Conservation (phyloP, 2,888 invertebrate species). For the Odontocolon sp. region DNA sequence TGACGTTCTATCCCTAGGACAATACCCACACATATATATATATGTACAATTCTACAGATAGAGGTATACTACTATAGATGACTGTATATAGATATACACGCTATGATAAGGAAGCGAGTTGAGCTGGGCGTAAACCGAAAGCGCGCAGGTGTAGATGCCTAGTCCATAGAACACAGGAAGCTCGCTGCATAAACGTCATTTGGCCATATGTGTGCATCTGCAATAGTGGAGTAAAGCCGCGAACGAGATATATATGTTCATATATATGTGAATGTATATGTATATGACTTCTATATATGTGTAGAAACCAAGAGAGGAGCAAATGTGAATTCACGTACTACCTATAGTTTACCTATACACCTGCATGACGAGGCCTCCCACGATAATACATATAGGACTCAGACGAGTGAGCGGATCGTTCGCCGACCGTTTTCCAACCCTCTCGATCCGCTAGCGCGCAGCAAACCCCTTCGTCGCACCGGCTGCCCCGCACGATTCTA, state of each 20-base stretch:
- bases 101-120: neutral
- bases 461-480: neutral
- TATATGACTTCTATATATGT: too few relatives aligned
- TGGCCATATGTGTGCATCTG: constrained; percentile 29
- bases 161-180: constrained; percentile 13
- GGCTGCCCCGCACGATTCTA: neutral
- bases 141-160: constrained; percentile 33
- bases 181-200: constrained; percentile 45
- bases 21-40: neutral
- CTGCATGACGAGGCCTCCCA: neutral
- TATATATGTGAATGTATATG: neutral
- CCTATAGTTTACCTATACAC: constrained; percentile 16
- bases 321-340: constrained; percentile 43
- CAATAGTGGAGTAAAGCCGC: neutral
- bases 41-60: neutral
- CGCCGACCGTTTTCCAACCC: neutral
- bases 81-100: neutral
- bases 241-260: neutral
- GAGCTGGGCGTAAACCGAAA: neutral
- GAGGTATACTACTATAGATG: neutral
- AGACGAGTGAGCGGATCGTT: neutral
- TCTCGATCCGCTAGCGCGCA: neutral
- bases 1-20: constrained; percentile 26
- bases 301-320: neutral
- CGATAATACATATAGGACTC: neutral